Evolutionary conservation across 2,113 vertebrate genomes (phyloP).

Genomic region (Eulemur rufifrons): DNA sequence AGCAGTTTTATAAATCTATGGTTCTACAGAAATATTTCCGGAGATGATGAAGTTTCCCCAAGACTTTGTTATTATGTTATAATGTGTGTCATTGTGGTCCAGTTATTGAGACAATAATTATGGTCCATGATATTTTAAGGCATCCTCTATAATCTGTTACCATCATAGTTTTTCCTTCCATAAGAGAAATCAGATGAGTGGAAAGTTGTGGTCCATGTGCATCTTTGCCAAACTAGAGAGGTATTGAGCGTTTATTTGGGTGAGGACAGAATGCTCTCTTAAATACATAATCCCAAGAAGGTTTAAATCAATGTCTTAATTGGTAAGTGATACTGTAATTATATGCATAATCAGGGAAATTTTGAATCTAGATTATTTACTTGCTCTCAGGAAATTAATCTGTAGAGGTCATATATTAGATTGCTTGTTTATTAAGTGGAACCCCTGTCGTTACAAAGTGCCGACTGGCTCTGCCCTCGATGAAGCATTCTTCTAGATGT

Average conservation of each 20-base stretch:
- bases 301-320: constrained; percentile 87
- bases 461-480: constrained; percentile 82
- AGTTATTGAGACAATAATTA: constrained; percentile 63
- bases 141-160: constrained; percentile 53
- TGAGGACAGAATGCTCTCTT: constrained; percentile 79
- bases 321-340: constrained; percentile 88
- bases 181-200: constrained; percentile 70
- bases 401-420: constrained; percentile 85
- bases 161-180: constrained; percentile 57
- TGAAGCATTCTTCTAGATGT: constrained; percentile 81
- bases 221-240: constrained; percentile 66
- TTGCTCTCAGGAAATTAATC: constrained; percentile 87
- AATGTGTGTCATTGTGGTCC: constrained; percentile 52
- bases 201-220: constrained; percentile 24
- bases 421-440: constrained; percentile 88
- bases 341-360: constrained; percentile 86
- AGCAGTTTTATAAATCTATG: constrained; percentile 70
- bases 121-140: constrained; percentile 48
- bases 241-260: constrained; percentile 70
- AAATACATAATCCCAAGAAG: constrained; percentile 84
- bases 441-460: constrained; percentile 84
- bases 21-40: constrained; percentile 60
- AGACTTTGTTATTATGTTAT: constrained; percentile 45
- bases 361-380: constrained; percentile 87
- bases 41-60: constrained; percentile 45